Evolutionary conservation across 2,888 invertebrate species (phyloP).

Genomic region (Nomada goodeniana): DNA sequence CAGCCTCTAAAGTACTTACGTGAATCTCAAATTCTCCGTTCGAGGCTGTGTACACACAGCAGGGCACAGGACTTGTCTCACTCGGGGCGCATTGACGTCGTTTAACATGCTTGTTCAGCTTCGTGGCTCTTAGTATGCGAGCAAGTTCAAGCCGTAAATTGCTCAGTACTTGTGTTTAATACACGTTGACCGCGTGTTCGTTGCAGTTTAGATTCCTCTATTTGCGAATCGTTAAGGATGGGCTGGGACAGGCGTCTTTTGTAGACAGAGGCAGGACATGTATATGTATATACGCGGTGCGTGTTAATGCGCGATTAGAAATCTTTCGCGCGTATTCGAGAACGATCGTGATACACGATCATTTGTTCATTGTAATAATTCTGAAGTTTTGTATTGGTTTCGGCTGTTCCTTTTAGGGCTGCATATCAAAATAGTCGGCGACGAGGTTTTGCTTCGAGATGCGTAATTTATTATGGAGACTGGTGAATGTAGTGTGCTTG

Average conservation of each 20-base stretch:
- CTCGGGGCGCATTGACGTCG: conserved; percentile 2
- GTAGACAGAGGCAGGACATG: not conserved
- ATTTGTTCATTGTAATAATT: no score
- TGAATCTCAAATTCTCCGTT: conserved; percentile 39
- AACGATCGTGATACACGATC: not conserved
- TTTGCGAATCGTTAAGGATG: conserved; percentile 1
- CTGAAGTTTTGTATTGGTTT: no score
- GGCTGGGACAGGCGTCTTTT: not conserved
- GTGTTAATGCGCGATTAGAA: not conserved
- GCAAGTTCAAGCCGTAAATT: conserved; percentile 25
- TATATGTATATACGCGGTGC: not conserved
- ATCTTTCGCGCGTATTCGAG: not conserved
- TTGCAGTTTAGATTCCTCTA: conserved; percentile 4
- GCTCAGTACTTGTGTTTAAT: conserved; percentile 10
- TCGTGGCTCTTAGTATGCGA: conserved; percentile 8
- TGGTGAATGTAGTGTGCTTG: no score
- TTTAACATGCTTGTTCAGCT: conserved; percentile 19
- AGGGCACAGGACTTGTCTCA: conserved; percentile 22
- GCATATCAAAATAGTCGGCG: no score
- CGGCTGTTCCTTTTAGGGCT: no score
- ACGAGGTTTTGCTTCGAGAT: no score
- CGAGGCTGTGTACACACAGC: conserved; percentile 31
- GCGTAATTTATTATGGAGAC: no score
- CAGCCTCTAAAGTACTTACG: conserved; percentile 26
- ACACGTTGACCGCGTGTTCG: not conserved